Base-by-base conservation (phyloP, 2,888 invertebrate genomes). In the Ametastegia equiseti region DNA sequence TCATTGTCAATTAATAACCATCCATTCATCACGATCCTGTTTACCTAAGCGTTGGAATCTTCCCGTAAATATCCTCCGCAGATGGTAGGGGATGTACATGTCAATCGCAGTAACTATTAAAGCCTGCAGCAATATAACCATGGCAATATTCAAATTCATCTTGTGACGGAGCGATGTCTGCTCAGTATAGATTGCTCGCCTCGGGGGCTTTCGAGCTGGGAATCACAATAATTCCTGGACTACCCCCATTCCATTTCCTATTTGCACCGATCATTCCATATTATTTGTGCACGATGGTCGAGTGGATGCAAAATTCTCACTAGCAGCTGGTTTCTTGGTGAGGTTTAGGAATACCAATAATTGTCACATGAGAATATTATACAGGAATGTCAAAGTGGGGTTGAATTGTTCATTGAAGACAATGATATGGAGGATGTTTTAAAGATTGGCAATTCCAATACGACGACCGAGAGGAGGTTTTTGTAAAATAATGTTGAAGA, bases 141-240 rank as follows among this genome's bases (percentile, higher is more conserved):
- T 87, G 88, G 90, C 89, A 90, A 91, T 91, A 91, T 90, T 90
- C 90, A 90, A 90, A 90, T 91, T 89, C 89, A 88, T 88, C 87
- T 86, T 86, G 87, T 88, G 88, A 88, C 88, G 88, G 88, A 90
- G 89, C 88, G 88, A 87, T 88, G 89, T 89, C 90, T 90, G 89
- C 86, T 86, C 87, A 86, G 87, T 90, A 89, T 90, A 89, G 91
- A 91, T 91, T 90, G 90, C 88, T 89, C 87, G 86, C 88, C 89
- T 85, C 84, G 84, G 89, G 90, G 88, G 78, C 80, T 86, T 82
- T 84, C 84, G 60, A 63, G 80, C 57, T 60, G 78, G 88, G 88
- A 89, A 89, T 90, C 90, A 89, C 90, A 91, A 91, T 91, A 91
- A 91, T 91, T 91, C 88, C 90, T 87, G 91, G 91, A 91, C 91